Base-by-base conservation (phyloP, 1,140 invertebrate species). In the Oncopodura yosiiana region DNA sequence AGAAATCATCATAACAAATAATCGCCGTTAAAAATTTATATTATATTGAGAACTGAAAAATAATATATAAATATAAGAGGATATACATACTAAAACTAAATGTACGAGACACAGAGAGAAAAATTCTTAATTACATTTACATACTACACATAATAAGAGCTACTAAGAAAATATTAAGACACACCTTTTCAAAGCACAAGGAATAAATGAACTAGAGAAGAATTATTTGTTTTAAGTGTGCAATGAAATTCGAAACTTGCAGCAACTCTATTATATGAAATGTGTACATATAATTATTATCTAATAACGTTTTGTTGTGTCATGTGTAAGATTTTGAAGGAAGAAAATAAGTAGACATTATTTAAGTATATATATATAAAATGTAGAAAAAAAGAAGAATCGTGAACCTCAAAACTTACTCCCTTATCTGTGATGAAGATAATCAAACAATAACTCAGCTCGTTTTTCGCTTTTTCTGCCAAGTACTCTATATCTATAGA, bases 361-460 rank as follows among this genome's bases (percentile, higher is more conserved):
- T 21, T 24, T 12, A 27, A 37, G 23, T 19, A 30, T 29, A 30
- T 19, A 19, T 16, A 38, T 29, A 23, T n/a, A 34, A 18, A 29
- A 49, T 38, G 19, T 32, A 37, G 19, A 48, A 48, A 48, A 18
- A 34, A 16, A 34, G 16, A 9, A 37, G 24, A 48, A n/a, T 16
- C 16, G 14, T 24, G 11, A 48, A 32, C 12, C 44, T 46, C 43
- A 26, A 55, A 27, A 49, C 24, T 32, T 58, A 32, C 56, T 58
- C 51, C 58, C 52, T 60, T 41, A 55, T 60, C 58, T 60, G 58
- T 60, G 58, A 60, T 60, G 52, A 60, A 39, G 48, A 60, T 60
- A 60, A 60, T 60, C 52, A 60, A 55, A 41, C 23, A 23, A 46
- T 41, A 37, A 41, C 21, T 45, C 37, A n/a, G 36, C 18, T 3